Evolutionary conservation across 2,113 vertebrate species (phyloP).

Genomic region (Tupaia chinensis): DNA sequence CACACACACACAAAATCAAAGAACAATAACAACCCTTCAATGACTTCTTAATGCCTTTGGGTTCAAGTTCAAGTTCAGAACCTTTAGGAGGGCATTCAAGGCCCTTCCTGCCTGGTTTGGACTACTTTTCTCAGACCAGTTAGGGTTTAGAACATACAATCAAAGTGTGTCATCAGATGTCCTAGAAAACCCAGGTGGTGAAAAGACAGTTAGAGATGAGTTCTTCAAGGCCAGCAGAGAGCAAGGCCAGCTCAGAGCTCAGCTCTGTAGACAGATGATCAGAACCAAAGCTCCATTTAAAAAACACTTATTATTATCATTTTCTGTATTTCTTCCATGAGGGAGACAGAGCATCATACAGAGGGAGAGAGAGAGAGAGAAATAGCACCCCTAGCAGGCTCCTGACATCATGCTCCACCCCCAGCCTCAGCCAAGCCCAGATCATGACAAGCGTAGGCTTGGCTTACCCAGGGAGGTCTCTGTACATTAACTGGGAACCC

Average conservation of each 20-base stretch:
- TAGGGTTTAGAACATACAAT: background rate
- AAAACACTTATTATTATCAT: too few species aligned
- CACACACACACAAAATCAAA: background rate
- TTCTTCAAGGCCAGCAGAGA: background rate
- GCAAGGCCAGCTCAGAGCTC: background rate
- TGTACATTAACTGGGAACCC: too few species aligned
- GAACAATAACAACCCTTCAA: background rate
- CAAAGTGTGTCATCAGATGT: slow-evolving; percentile 21
- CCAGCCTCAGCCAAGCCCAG: too few species aligned
- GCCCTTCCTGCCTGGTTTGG: background rate
- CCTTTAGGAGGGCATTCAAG: background rate
- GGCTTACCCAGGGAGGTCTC: too few species aligned
- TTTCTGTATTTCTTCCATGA: too few species aligned
- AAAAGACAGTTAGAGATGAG: background rate
- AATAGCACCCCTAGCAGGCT: too few species aligned
- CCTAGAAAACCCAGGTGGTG: background rate
- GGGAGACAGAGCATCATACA: too few species aligned
- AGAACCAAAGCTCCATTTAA: background rate
- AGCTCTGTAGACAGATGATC: too few species aligned
- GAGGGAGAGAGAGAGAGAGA: too few species aligned
- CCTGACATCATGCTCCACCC: too few species aligned
- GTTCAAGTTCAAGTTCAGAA: background rate
- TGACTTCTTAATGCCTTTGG: background rate
- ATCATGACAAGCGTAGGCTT: too few species aligned
- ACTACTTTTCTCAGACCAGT: background rate